These are phyloP conservation scores for Microchirus variegatus DNA, from an alignment of 2,797 vertebrate species.

Conservation along the genomic window DNA sequence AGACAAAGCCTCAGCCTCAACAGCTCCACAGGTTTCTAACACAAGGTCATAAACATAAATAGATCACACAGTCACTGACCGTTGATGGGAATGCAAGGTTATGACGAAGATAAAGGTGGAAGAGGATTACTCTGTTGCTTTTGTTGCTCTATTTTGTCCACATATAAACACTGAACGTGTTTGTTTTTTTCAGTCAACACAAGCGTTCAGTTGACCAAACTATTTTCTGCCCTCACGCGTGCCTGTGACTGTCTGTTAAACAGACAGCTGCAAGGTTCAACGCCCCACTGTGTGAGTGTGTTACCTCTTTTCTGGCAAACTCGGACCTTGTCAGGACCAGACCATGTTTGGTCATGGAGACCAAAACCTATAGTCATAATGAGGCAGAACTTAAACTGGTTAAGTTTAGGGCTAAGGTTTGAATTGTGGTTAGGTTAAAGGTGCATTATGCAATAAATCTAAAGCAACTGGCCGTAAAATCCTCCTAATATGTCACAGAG, in stretches of 20 bases:
- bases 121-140: slow-evolving; percentile 18
- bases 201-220: slow-evolving; percentile 17
- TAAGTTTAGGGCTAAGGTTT: no score
- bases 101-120: slow-evolving; percentile 53
- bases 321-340: no score
- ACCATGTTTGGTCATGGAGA: no score
- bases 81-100: slow-evolving; percentile 51
- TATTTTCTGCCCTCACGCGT: slow-evolving; percentile 47
- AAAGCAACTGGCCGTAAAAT: no score
- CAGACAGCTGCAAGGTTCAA: slow-evolving; percentile 76
- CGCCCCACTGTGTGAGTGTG: slow-evolving; percentile 20
- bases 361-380: no score
- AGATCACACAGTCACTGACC: slow-evolving; percentile 46
- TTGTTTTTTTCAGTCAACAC: not conserved
- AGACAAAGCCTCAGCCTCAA: slow-evolving; percentile 30
- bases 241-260: slow-evolving; percentile 39
- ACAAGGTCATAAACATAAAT: slow-evolving; percentile 71
- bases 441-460: no score
- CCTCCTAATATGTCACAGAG: no score
- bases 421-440: no score
- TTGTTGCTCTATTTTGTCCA: not conserved
- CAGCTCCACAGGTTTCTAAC: slow-evolving; percentile 26
- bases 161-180: not conserved
- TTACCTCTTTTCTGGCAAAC: slow-evolving; percentile 21
- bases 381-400: no score